A percentile compares a stretch with the other conserved stretches of the same genome.
These are phyloP conservation scores for Rhogogaster chlorosoma DNA, from an alignment of 2,888 invertebrate genomes.

Conservation along the genomic window DNA sequence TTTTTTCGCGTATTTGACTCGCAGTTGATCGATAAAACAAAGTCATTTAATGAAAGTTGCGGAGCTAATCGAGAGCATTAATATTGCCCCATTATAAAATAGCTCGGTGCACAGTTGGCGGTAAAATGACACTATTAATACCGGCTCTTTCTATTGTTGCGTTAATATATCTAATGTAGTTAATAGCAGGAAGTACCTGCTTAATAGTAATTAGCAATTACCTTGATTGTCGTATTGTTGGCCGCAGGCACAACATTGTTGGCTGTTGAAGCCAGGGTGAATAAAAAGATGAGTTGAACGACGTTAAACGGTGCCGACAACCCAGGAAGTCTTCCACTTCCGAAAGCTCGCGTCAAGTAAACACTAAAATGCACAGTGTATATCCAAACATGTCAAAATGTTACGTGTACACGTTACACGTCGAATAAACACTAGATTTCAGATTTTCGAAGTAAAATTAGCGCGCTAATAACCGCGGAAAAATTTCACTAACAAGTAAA, in stretches of 20 bases:
- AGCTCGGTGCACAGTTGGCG: neutral
- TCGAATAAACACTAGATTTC: neutral
- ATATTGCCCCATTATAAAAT: slow-evolving; percentile 6
- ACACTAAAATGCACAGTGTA: slow-evolving; percentile 65
- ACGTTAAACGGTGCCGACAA: slow-evolving; percentile 76
- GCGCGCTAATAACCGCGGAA: neutral
- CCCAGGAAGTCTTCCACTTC: slow-evolving; percentile 69
- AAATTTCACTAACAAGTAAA: neutral
- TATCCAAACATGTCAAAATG: neutral
- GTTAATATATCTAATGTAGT: slow-evolving; percentile 29
- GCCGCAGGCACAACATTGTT: neutral
- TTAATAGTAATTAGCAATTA: slow-evolving; percentile 35
- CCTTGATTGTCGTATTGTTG: slow-evolving; percentile 30
- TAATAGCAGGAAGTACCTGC: slow-evolving; percentile 18
- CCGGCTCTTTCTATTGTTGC: neutral
- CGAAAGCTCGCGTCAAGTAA: slow-evolving; percentile 69
- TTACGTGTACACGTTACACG: neutral
- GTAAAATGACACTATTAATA: neutral
- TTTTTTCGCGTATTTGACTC: neutral
- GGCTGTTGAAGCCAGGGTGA: slow-evolving; percentile 61
- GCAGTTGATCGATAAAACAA: neutral
- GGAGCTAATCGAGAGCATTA: neutral
- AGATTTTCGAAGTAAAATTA: neutral
- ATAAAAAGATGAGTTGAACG: slow-evolving; percentile 71
- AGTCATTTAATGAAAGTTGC: neutral